Base-by-base conservation (phyloP, 2,797 vertebrate species). In the Delichon dasypus region DNA sequence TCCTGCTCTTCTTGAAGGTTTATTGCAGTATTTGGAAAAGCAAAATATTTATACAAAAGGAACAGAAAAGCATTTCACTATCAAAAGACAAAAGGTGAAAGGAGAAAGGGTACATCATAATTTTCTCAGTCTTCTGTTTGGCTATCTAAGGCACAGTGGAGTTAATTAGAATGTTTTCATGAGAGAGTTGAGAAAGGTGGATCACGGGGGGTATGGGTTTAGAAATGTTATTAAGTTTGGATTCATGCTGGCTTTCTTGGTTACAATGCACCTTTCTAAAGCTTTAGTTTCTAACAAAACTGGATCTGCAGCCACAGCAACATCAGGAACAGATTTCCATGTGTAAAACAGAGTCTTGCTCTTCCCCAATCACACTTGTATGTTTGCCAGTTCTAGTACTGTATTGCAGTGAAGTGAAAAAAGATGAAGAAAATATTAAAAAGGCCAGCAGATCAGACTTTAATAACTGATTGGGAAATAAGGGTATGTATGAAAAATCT, bases 181-280 rank as follows among this genome's bases (percentile, higher is more conserved):
- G 10, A 84, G 70, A 6, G 10, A 85, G n/a, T 55, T 89, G 79
- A 88, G 66, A 91, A 88, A 94, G 83, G 73, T 90, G 38, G n/a
- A 83, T 91, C 62, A 71, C 70, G 76, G 80, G 66, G 67, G 44
- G 29, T 93, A 81, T 66, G 29, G 51, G 53, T 91, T 90, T 93
- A 86, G 77, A 94, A 93, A 91, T 88, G 64, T 88, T 96, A 94
- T 94, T 95, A 94, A 90, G 71, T 86, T 85, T 66, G 83, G 88
- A 84, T 91, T 95, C 90, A 73, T 67, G 80, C 71, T 93, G 88
- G 21, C 51, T 95, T 93, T 94, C 83, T 81, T 70, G 58, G 73
- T 84, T 94, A 84, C 84, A 62, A 81, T 86, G 80, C 20, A 20
- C 6, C 48, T 88, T 93, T 95, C 76, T 76, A 86, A 81, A 88